Base-by-base conservation (phyloP, 2,888 invertebrate species). In the Cataglyphis rosenhaueri region DNA sequence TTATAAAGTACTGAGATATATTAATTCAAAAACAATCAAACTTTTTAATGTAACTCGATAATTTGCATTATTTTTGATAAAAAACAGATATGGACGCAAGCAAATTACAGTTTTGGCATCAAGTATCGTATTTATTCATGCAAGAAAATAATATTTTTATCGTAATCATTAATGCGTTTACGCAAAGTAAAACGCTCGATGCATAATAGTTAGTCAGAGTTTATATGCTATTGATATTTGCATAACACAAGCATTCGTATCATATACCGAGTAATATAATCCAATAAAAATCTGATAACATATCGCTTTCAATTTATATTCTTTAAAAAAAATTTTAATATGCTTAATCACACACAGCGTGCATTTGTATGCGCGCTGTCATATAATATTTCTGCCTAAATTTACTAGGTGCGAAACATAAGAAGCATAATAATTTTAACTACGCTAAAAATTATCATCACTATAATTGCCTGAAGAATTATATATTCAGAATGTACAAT, bases 151-250 rank as follows among this genome's bases (percentile, higher is more conserved):
- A 65, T 29, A 55, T 76, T 65, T 66, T 76, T 76, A 41, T 66
- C 55, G 21, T 76, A 55, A 66, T 76, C 41, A 55, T 76, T 68
- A 75, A 75, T 55, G 48, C 48, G 55, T 52, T 75, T 75, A 76
- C 29, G n/a, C 8, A 52, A 76, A 76, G 29, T 38, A 55, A 76
- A 66, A 76, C 64, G 35, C 48, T 48, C 48, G 64, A 64, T 65
- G 55, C 15, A 55, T 25, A 35, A 38, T 38, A 38, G 35, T 35
- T 65, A 75, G 55, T 65, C 65, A 65, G 38, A 65, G 55, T 65
- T 65, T 35, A 64, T 65, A 65, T 35, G 35, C 64, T 38, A 52
- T 25, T 25, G 38, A 25, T 41, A 66, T n/a, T 29, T 38, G 66
- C 76, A 55, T 66, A 75, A 75, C 29, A 8, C 25, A 15, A 52